These are phyloP conservation scores for Cosmia trapezina DNA, from an alignment of 2,888 invertebrate species.

Conservation along the genomic window DNA sequence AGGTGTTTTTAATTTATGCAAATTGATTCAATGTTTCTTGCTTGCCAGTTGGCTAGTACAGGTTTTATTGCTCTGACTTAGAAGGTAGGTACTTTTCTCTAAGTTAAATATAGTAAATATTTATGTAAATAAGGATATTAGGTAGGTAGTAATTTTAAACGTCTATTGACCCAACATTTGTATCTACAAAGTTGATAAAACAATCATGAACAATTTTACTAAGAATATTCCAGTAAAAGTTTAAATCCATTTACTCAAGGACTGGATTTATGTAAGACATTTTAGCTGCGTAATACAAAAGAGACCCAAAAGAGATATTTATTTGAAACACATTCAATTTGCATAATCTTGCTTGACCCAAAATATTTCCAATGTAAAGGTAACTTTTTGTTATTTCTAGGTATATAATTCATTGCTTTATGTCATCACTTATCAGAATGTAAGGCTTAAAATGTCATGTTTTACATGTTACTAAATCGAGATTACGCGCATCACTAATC, in stretches of 20 bases:
- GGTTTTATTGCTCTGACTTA: conserved; percentile 49
- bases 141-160: not conserved
- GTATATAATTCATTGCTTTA: conserved; percentile 7
- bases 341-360: no score
- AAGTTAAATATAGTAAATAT: conserved; percentile 14
- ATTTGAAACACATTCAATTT: conserved; percentile 28
- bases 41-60: conserved; percentile 49
- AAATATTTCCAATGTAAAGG: no score
- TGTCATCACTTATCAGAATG: conserved; percentile 6
- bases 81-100: conserved; percentile 50
- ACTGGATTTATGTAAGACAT: not conserved
- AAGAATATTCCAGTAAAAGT: not conserved
- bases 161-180: not conserved
- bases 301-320: not conserved
- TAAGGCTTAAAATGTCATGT: not conserved
- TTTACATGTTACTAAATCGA: conserved; percentile 34
- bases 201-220: no score
- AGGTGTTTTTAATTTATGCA: conserved; percentile 82
- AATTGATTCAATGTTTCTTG: conserved; percentile 70
- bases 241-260: not conserved
- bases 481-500: conserved; percentile 38
- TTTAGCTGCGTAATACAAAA: conserved; percentile 11
- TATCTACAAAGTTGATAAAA: not conserved
- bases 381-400: no score
- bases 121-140: not conserved